Evolutionary conservation across 2,888 invertebrate genomes (phyloP).

Genomic region (Drosophila siamana): DNA sequence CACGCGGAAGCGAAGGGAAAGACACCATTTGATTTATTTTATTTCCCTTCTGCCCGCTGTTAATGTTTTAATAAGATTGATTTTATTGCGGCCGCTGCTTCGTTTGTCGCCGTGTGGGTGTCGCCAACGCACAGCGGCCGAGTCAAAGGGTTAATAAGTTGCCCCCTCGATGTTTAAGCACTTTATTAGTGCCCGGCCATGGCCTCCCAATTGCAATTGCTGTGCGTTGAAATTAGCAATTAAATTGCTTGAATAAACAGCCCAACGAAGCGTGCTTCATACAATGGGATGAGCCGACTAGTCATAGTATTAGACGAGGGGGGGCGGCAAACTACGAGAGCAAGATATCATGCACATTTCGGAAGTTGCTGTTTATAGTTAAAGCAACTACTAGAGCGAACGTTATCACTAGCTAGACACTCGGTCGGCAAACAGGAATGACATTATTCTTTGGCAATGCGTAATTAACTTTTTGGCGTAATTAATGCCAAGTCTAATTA

Average conservation of each 20-base stretch:
- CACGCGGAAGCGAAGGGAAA: conserved; percentile 13
- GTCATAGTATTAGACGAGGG: not conserved
- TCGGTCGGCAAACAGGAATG: conserved; percentile 47
- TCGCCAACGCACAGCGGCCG: conserved; percentile 4
- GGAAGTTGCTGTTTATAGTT: conserved; percentile 8
- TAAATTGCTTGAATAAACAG: conserved; percentile 65
- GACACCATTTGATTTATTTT: conserved; percentile 77
- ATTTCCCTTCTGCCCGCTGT: conserved; percentile 70
- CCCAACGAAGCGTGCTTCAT: conserved; percentile 21
- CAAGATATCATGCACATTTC: not conserved
- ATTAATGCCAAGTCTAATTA: conserved; percentile 85
- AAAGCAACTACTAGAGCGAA: conserved; percentile 14
- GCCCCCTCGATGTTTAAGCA: conserved; percentile 78
- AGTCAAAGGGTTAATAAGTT: conserved; percentile 84
- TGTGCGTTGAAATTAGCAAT: conserved; percentile 63
- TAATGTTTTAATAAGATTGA: conserved; percentile 84
- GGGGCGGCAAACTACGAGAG: not conserved
- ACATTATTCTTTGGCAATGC: conserved; percentile 63
- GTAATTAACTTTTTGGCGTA: conserved; percentile 84
- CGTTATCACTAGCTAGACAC: conserved; percentile 48
- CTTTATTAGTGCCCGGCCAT: conserved; percentile 72
- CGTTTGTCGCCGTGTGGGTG: conserved; percentile 35
- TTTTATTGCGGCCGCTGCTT: conserved; percentile 78
- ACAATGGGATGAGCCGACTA: conserved; percentile 34
- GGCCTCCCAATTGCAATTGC: conserved; percentile 23